Conservation (phyloP, 2,888 invertebrate species). For the Clunio marinus region DNA sequence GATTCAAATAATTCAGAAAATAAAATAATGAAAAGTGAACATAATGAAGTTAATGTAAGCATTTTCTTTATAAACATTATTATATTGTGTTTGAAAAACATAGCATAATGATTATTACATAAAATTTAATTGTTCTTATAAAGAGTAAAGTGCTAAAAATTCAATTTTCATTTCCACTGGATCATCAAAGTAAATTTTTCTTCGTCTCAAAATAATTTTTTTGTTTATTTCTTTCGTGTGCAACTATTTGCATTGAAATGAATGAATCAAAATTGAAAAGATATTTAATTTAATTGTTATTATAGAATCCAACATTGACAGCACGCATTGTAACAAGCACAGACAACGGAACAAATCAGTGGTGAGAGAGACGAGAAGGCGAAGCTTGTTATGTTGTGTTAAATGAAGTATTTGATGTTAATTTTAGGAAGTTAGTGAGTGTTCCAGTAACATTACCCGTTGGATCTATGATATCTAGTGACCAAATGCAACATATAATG, state of each 20-base stretch:
- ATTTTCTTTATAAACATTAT: not conserved
- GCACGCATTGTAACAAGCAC: conserved; percentile 43
- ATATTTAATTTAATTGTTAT: too few relatives aligned
- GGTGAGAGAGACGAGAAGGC: too few relatives aligned
- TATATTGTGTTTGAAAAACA: not conserved
- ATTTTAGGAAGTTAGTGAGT: conserved; percentile 51
- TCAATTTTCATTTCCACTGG: conserved; percentile 13
- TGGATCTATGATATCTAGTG: conserved; percentile 74
- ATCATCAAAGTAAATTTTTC: conserved; percentile 18
- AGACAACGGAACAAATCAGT: conserved; percentile 34
- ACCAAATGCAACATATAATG: conserved; percentile 71
- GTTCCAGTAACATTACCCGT: conserved; percentile 69
- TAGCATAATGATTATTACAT: too few relatives aligned
- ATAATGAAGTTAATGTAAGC: conserved; percentile 34
- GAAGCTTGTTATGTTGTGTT: too few relatives aligned
- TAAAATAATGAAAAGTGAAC: conserved; percentile 39
- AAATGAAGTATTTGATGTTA: too few relatives aligned
- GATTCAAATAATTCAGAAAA: conserved; percentile 12
- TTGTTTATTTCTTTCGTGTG: conserved; percentile 34
- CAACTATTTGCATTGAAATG: conserved; percentile 1
- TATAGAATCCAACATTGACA: conserved; percentile 40
- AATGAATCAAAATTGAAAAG: too few relatives aligned
- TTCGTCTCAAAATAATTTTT: conserved; percentile 30
- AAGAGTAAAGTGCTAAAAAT: too few relatives aligned
- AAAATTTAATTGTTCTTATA: too few relatives aligned